A percentile compares a stretch with the other conserved stretches of the same genome.
Conservation (phyloP, 2,888 invertebrate genomes). For the Itoplectis maculator region DNA sequence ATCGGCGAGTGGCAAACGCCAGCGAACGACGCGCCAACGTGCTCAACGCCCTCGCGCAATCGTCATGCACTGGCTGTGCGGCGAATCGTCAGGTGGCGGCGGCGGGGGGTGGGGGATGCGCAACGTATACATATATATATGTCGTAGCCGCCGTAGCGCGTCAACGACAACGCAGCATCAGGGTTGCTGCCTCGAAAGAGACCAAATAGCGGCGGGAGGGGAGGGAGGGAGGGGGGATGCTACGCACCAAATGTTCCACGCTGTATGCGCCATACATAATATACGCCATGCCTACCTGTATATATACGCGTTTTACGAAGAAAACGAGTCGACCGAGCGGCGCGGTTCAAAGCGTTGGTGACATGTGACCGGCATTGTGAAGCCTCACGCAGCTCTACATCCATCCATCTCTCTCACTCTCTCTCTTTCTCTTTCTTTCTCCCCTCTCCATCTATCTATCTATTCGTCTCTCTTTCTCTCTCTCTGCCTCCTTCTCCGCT, state of each 20-base stretch:
- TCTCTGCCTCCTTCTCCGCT: constrained; percentile 31
- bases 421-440: constrained; percentile 6
- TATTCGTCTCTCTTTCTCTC: constrained; percentile 58
- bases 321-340: constrained; percentile 75
- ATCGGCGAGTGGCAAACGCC: constrained; percentile 73
- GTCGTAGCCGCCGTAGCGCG: too few species aligned
- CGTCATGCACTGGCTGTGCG: too few species aligned
- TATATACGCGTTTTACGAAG: constrained; percentile 64
- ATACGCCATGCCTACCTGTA: constrained; percentile 64
- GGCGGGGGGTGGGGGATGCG: background rate
- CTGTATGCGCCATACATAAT: constrained; percentile 12
- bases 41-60: background rate
- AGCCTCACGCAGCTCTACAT: constrained; percentile 69
- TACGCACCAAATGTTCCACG: constrained; percentile 43
- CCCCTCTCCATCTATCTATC: constrained; percentile 52
- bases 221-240: too few species aligned
- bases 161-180: background rate
- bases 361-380: constrained; percentile 81
- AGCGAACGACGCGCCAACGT: constrained; percentile 67
- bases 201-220: too few species aligned
- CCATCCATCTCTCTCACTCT: constrained; percentile 59
- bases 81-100: background rate
- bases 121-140: background rate
- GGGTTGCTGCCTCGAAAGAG: constrained; percentile 24
- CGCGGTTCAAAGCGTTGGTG: constrained; percentile 79